A percentile compares a stretch with the other conserved stretches of the same genome.
These are phyloP conservation scores for Esox niger DNA, from an alignment of 2,113 vertebrate species.

Conservation along the genomic window DNA sequence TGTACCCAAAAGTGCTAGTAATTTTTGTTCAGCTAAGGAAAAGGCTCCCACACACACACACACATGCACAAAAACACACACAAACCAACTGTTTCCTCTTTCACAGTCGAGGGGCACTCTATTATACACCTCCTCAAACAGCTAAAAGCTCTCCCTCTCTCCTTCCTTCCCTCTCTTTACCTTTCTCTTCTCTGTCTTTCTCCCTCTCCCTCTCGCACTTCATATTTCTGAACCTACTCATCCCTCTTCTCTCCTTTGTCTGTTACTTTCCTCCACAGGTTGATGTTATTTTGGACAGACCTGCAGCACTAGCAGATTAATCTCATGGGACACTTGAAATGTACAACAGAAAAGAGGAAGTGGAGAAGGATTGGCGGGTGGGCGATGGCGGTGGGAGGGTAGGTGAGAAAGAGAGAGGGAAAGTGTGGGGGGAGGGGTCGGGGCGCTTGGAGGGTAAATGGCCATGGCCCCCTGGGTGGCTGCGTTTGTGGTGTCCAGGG, in stretches of 20 bases:
- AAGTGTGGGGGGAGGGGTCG: conserved; percentile 18
- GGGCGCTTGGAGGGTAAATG: conserved; percentile 79
- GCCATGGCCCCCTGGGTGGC: conserved; percentile 78
- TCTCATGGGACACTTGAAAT: conserved; percentile 54
- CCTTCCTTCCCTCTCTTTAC: not conserved
- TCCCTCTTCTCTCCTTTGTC: conserved; percentile 2
- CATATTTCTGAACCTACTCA: not conserved
- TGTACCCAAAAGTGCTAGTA: no score
- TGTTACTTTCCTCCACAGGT: no score
- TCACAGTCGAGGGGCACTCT: no score
- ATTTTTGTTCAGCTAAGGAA: no score
- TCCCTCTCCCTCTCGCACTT: not conserved
- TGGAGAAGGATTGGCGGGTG: conserved; percentile 17
- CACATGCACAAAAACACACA: no score
- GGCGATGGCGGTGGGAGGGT: no score
- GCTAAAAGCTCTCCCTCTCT: no score
- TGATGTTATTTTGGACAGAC: conserved; percentile 41
- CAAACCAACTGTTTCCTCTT: no score
- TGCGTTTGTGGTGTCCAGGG: conserved; percentile 77
- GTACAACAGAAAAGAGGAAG: conserved; percentile 5
- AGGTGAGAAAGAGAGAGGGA: conserved; percentile 1
- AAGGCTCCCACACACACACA: no score
- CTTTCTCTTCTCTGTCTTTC: not conserved
- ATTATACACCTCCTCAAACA: no score
- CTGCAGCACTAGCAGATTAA: conserved; percentile 72